Evolutionary conservation across 1,140 invertebrate species (phyloP), one percentile per base, ranked within the genome.

Genomic region (Caenorhabditis briggsae): DNA sequence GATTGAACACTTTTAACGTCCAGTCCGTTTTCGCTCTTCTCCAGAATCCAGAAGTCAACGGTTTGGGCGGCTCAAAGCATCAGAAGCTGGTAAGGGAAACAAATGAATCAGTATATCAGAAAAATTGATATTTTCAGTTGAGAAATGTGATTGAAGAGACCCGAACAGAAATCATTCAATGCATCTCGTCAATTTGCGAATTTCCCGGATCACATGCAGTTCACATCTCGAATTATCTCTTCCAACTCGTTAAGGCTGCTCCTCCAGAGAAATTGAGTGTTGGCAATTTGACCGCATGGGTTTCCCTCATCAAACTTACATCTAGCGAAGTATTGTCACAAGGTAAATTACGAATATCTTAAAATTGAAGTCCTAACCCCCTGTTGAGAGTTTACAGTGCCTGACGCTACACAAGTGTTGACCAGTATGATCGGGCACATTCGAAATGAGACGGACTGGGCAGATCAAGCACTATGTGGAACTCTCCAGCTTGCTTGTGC

Each of bases 401-500:
- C 53, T n/a, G 55, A 83, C 16, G 58, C 58, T 23, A 20, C 53
- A 41, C 20, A 58, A 55, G 78, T 86, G n/a, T 56, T 86, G 11
- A 82, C 58, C 16, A 70, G 61, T 25, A 86, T 86, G 85, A 58
- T 86, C n/a, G 43, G 16, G 20, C 64, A 86, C 14, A 86, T 86
- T 41, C 85, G 85, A 50, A 83, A 86, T 43, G 85, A 86, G 41
- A 86, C 78, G 9, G 53, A 61, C 33, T 86, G 85, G 85, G 59
- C 70, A 9, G 85, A 86, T 86, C 85, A 86, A 48, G 46, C 85
- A 16, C 23, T 86, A n/a, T 86, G 85, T 50, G 85, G 85, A 82
- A 86, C 85, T 7, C 56, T 86, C 20, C 85, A 86, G 18, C 53
- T 86, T 5, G 85, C 85, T 1, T 86, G 85, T 74, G 85, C 85